Base-by-base conservation (phyloP, 2,797 vertebrate genomes). In the Buphagus erythrorhynchus region DNA sequence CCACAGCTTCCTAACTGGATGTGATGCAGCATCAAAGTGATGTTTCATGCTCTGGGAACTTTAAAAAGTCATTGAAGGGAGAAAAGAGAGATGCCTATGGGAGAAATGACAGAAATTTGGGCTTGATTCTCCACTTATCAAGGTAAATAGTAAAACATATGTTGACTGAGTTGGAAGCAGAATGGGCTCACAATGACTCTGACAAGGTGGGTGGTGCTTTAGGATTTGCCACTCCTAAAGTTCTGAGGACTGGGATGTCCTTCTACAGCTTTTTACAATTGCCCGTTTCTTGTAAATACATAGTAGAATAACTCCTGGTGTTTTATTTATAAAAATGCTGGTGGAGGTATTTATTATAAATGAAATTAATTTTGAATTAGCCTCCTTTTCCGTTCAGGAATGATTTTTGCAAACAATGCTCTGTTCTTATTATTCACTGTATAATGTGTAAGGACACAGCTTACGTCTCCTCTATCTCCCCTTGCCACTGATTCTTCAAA, bases 21-120 rank as follows among this genome's bases (percentile, higher is more conserved):
- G 96, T 97, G 96, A 97, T 81, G 91, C 69, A 94, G 88, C 94
- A 97, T 98, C 85, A 96, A 97, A 97, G 83, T 90, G 93, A 97
- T 93, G 80, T 94, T 98, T 97, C 95, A 93, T 95, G 93, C 93
- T 96, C 93, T 96, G 90, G 82, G 93, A 97, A 95, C 76, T 88
- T 94, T 74, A 74, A 88, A 88, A 97, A 96, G 91, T 95, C 91
- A 93, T 86, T 94, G 96, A 89, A 96, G 96, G 80, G 79, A 95
- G 88, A 97, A 91, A 93, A 93, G 51, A 14, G 74, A 88, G 87
- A 96, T 94, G 86, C 85, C 78, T 45, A 25, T 86, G 74, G 58
- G 92, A 92, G 54, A 49, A 78, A 72, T 78, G 85, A 93, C 89
- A 93, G 87, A 75, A 93, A 78, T 81, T 91, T 96, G 91, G 89